Evolutionary conservation across 2,888 invertebrate species (phyloP), one percentile per base, ranked within the genome.

Genomic region (Alviniconcha strummeri): DNA sequence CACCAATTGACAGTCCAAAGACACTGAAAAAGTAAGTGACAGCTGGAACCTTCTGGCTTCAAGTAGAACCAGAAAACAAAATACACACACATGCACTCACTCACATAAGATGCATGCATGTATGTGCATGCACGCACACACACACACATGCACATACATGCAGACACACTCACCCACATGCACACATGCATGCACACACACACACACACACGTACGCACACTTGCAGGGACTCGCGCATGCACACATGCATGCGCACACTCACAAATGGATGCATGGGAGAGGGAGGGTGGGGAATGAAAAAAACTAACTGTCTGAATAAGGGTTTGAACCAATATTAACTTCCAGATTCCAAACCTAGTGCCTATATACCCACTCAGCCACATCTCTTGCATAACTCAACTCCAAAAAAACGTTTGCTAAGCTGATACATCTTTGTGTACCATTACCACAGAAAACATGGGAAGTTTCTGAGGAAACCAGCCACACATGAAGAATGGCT

Each of bases 401-500:
- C 36, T 36, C 36, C 36, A 36, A 36, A 36, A 36, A 36, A 3
- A 36, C n/a, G 36, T 36, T 36, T 36, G 36, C 36, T 36, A 36
- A 36, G 36, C 36, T 36, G 36, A 36, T 36, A 36, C 36, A 36
- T 36, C 36, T 36, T 36, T 36, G 36, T 36, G 36, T 36, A 36
- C 36, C 36, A 36, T 36, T 36, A 36, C 3, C 36, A 36, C 36
- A 36, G 36, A 3, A 36, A 36, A 36, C 36, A 36, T 36, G 36
- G 36, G 64, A 81, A 64, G 72, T 7, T 56, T 15, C 86, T 88
- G 76, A 87, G 88, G 84, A 85, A 87, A 84, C 87, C 88, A 77
- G 79, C 86, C n/a, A 88, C 89, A 5, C 90, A 89, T 85, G 88
- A 90, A 74, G 90, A 90, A 11, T 92, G 91, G 92, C 82, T 91